A percentile compares a stretch with the other conserved stretches of the same genome.
Conservation (phyloP, 2,797 vertebrate species). For the Neosilurus mollespiculum region DNA sequence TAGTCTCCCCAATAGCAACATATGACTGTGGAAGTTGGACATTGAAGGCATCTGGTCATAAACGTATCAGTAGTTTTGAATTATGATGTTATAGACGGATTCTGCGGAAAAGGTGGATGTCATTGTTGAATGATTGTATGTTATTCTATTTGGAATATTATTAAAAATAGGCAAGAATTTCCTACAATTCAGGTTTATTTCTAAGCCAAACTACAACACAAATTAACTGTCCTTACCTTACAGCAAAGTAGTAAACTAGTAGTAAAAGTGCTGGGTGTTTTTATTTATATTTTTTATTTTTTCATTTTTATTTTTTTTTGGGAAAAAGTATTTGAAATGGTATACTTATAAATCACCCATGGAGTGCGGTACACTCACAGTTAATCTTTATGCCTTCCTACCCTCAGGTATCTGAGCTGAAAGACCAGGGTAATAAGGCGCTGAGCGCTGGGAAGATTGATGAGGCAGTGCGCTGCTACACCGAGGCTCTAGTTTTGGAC, state of each 20-base stretch:
- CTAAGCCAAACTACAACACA: background rate
- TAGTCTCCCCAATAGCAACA: too few species aligned
- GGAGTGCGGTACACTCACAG: background rate
- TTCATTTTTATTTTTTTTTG: too few species aligned
- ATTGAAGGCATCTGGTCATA: too few species aligned
- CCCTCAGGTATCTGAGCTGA: constrained; percentile 85
- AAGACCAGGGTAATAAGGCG: constrained; percentile 93
- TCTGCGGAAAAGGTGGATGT: too few species aligned
- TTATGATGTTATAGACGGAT: too few species aligned
- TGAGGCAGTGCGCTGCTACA: constrained; percentile 88
- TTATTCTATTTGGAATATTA: background rate
- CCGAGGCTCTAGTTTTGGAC: constrained; percentile 87
- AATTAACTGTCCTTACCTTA: background rate
- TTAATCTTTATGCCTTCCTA: background rate
- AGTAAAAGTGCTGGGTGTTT: background rate
- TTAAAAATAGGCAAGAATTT: background rate
- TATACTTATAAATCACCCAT: background rate
- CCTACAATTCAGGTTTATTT: background rate
- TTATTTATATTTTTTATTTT: background rate
- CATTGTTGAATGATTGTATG: too few species aligned
- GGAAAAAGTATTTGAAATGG: background rate
- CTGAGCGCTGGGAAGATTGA: constrained; percentile 86
- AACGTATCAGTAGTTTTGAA: too few species aligned
- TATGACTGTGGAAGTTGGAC: too few species aligned
- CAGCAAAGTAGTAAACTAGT: background rate